Percentiles rank a stretch among this genome's conserved stretches.
Evolutionary conservation across 2,888 invertebrate genomes (phyloP).

Genomic region (Heliconius charithonia): DNA sequence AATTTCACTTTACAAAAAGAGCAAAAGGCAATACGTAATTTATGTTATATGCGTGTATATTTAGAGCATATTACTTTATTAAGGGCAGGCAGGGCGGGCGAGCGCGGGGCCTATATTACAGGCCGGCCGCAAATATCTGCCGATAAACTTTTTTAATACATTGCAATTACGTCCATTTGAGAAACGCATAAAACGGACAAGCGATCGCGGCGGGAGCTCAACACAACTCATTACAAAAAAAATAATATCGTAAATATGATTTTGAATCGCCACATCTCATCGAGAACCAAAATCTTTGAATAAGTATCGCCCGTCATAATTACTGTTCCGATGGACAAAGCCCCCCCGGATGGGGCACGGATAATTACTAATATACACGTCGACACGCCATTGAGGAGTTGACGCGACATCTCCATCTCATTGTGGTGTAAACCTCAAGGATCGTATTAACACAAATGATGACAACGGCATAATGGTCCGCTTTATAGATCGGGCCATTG

Average conservation of each 20-base stretch:
- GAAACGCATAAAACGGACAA: conserved; percentile 70
- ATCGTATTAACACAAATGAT: conserved; percentile 83
- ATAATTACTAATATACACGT: conserved; percentile 82
- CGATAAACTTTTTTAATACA: conserved; percentile 76
- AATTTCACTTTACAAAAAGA: conserved; percentile 79
- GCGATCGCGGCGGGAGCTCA: conserved; percentile 65
- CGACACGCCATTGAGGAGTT: conserved; percentile 78
- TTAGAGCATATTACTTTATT: conserved; percentile 83
- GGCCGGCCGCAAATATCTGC: conserved; percentile 62
- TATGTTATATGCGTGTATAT: conserved; percentile 82
- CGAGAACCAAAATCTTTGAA: conserved; percentile 60
- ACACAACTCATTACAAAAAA: conserved; percentile 64
- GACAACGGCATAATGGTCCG: conserved; percentile 76
- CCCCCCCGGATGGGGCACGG: conserved; percentile 72
- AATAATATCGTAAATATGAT: conserved; percentile 61
- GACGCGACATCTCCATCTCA: conserved; percentile 76
- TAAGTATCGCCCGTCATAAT: conserved; percentile 66
- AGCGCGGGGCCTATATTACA: conserved; percentile 65
- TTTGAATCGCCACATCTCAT: conserved; percentile 61
- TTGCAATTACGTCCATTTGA: conserved; percentile 76
- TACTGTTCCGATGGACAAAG: conserved; percentile 68
- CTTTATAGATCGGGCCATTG: conserved; percentile 75
- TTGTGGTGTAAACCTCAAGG: conserved; percentile 83
- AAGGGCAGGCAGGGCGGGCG: conserved; percentile 76
- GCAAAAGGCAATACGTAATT: conserved; percentile 72